Evolutionary conservation across 2,797 vertebrate genomes (phyloP).

Genomic region (Anguilla anguilla): DNA sequence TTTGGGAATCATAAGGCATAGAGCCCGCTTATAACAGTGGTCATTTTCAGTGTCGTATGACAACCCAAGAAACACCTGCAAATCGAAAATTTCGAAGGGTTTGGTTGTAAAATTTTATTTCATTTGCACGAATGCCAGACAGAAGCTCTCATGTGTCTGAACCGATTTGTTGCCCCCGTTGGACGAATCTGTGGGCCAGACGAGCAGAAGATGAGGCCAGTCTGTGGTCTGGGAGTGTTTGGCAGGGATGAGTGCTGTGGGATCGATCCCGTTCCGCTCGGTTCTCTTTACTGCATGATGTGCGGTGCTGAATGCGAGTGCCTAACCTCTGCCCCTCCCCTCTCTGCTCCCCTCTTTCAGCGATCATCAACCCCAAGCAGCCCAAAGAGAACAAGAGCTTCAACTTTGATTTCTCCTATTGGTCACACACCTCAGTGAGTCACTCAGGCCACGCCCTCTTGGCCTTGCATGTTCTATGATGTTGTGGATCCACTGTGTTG

Average conservation of each 20-base stretch:
- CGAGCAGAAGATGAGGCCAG: not conserved
- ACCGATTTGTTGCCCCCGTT: not conserved
- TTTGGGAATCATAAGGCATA: not conserved
- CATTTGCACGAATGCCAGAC: not conserved
- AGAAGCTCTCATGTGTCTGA: not conserved
- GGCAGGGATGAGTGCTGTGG: not conserved
- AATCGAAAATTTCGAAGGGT: not conserved
- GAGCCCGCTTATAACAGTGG: not conserved
- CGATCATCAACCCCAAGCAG: constrained; percentile 93
- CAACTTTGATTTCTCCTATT: constrained; percentile 98
- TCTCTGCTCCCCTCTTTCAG: constrained; percentile 67
- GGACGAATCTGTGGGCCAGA: not conserved
- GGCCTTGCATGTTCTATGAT: not conserved
- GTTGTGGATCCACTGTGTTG: no score
- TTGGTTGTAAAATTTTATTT: not conserved
- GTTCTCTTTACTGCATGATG: not conserved
- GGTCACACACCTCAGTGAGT: constrained; percentile 95
- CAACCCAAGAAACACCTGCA: not conserved
- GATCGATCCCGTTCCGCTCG: not conserved
- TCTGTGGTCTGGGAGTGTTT: not conserved
- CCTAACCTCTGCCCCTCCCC: constrained; percentile 16
- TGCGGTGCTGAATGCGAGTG: not conserved
- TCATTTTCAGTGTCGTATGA: not conserved
- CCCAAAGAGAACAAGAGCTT: constrained; percentile 98
- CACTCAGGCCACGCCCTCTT: not conserved